phyloP scores from a whole-genome alignment of 2,888 invertebrate genomes.

The Papilio elwesi region DNA sequence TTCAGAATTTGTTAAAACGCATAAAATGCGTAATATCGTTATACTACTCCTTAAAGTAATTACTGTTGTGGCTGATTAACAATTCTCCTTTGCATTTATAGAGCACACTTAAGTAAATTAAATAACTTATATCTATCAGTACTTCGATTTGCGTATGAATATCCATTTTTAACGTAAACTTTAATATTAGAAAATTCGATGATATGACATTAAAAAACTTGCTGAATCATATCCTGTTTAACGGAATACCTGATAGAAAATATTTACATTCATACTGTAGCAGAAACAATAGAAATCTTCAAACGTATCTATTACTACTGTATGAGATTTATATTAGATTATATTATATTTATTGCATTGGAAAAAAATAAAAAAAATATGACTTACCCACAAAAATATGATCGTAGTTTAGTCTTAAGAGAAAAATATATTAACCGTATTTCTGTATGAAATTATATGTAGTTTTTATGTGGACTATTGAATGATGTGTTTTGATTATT shows the following conservation, averaged over 20 bases:
- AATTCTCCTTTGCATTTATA: slow-evolving; percentile 24
- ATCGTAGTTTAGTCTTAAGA: slow-evolving; percentile 80
- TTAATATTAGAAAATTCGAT: slow-evolving; percentile 39
- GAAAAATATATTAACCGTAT: slow-evolving; percentile 83
- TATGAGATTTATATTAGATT: slow-evolving; percentile 73
- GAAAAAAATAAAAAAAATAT: slow-evolving; percentile 78
- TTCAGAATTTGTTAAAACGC: slow-evolving; percentile 46
- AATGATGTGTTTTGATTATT: slow-evolving; percentile 79
- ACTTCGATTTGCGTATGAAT: background rate
- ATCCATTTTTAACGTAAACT: slow-evolving; percentile 29
- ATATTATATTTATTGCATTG: slow-evolving; percentile 75
- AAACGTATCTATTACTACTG: slow-evolving; percentile 56
- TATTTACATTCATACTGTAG: slow-evolving; percentile 70
- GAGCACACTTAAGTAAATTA: slow-evolving; percentile 29
- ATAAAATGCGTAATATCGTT: slow-evolving; percentile 52
- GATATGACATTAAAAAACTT: slow-evolving; percentile 44
- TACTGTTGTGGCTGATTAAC: slow-evolving; percentile 13
- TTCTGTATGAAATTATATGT: slow-evolving; percentile 85
- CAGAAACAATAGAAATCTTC: slow-evolving; percentile 61
- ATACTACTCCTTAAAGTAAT: slow-evolving; percentile 28
- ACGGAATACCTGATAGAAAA: slow-evolving; percentile 77
- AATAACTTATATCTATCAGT: slow-evolving; percentile 16
- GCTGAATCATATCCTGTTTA: slow-evolving; percentile 74
- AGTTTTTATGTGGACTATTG: slow-evolving; percentile 83
- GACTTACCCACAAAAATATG: slow-evolving; percentile 70